These are phyloP conservation scores for Glomeris maerens DNA, from an alignment of 1,140 invertebrate genomes.

Conservation along the genomic window DNA sequence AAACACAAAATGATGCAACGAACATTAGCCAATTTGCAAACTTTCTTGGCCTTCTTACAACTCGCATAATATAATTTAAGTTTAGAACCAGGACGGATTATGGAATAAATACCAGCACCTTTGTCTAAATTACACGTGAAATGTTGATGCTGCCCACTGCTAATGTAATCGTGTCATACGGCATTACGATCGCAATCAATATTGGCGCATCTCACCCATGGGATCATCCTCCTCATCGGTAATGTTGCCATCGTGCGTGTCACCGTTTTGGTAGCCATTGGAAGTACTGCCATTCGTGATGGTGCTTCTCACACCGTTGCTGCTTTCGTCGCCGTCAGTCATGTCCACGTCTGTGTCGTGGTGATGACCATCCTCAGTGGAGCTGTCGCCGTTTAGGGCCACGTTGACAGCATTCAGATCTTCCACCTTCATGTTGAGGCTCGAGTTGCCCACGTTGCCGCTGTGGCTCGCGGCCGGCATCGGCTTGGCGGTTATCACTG, in stretches of 20 bases:
- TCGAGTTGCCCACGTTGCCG: constrained; percentile 1
- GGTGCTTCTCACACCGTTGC: constrained; percentile 17
- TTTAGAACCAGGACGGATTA: no score
- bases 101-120: no score
- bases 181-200: no score
- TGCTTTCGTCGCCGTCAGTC: constrained; percentile 25
- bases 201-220: constrained; percentile 27
- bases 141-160: no score
- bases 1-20: no score
- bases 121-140: no score
- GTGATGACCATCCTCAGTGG: constrained; percentile 23
- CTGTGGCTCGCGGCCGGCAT: constrained; percentile 19
- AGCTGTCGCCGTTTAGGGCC: constrained; percentile 35
- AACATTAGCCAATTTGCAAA: no score
- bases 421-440: constrained; percentile 27
- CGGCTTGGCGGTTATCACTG: constrained; percentile 9
- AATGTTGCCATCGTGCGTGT: constrained; percentile 7
- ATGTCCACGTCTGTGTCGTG: constrained; percentile 42
- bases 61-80: no score
- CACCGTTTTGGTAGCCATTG: constrained; percentile 17
- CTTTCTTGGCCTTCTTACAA: no score
- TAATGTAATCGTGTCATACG: no score
- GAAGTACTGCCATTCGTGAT: constrained; percentile 12
- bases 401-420: constrained; percentile 40
- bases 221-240: constrained; percentile 21